Base-by-base conservation (phyloP, 2,113 vertebrate genomes). In the Callopanchax toddi region DNA sequence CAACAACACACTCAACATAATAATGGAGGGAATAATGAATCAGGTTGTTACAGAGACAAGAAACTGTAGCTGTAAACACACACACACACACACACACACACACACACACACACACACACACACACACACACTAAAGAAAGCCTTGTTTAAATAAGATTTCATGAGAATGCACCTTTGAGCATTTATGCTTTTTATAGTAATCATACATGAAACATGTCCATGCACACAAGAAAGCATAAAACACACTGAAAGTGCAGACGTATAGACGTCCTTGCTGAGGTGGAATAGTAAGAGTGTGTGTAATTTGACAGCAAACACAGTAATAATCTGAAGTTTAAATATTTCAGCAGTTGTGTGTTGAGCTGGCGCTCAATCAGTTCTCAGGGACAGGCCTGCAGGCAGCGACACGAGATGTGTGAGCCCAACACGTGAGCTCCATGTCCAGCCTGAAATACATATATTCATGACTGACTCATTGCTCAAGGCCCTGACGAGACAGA, bases 261-360 rank as follows among this genome's bases (percentile, higher is more conserved):
- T 46, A 57, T 69, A 56, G 59, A 13, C 15, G 29, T 32, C 25
- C 15, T 39, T 21, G 78, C 12, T 11, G 71, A 54, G 21, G 52
- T 11, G 52, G 63, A 55, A 78, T 76, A 83, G 61, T 26, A 77
- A 58, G 65, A 75, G 78, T 44, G 62, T 76, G 60, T 72, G 78
- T 86, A 79, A 85, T 91, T 87, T 86, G 63, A 85, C 71, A 74
- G 78, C 26, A 78, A 63, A 68, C 12, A 10, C 18, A 40, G 62
- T 87, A 86, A 89, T 86, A 76, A 90, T 84, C 77, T 55, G 55
- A 71, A 46, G 48, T 79, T 87, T 91, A 83, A 91, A 93, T 91
- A 90, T 92, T 92, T 91, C 51, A 91, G 67, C 67, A 84, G 77
- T 76, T 72, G 61, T 77, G 62, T 66, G 60, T 83, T 70, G 56